Conservation (phyloP, 35 echinoderm and acorn worm genomes). For the Lytechinus pictus region DNA sequence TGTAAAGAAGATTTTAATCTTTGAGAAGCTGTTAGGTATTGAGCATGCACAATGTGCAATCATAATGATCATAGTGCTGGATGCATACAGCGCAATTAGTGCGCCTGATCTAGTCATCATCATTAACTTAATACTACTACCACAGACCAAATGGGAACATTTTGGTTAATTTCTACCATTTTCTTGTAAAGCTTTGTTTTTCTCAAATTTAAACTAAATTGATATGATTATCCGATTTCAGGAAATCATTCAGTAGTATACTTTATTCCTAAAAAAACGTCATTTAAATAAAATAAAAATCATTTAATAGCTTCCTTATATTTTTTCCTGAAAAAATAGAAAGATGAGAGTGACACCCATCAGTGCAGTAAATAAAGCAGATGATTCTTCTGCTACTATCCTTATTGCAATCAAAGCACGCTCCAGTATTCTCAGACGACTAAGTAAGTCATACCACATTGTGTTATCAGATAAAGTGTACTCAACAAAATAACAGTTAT, state of each 20-base stretch:
- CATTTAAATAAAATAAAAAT: too few relatives aligned
- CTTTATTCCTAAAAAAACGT: too few relatives aligned
- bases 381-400: not conserved
- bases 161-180: too few relatives aligned
- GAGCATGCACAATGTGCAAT: not conserved
- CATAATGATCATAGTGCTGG: not conserved
- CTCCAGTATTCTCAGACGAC: not conserved
- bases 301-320: too few relatives aligned
- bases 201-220: too few relatives aligned
- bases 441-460: not conserved
- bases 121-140: not conserved
- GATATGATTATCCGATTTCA: too few relatives aligned
- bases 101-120: not conserved
- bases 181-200: too few relatives aligned
- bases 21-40: not conserved
- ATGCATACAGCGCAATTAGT: not conserved
- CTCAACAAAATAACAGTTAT: not conserved
- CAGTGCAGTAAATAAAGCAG: not conserved
- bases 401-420: not conserved
- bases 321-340: not conserved
- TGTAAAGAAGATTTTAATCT: not conserved
- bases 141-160: not conserved
- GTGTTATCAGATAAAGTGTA: not conserved
- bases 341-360: not conserved
- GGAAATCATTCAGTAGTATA: too few relatives aligned